Base-by-base conservation (phyloP, 2,888 invertebrate genomes). In the Cheilosia variabilis region DNA sequence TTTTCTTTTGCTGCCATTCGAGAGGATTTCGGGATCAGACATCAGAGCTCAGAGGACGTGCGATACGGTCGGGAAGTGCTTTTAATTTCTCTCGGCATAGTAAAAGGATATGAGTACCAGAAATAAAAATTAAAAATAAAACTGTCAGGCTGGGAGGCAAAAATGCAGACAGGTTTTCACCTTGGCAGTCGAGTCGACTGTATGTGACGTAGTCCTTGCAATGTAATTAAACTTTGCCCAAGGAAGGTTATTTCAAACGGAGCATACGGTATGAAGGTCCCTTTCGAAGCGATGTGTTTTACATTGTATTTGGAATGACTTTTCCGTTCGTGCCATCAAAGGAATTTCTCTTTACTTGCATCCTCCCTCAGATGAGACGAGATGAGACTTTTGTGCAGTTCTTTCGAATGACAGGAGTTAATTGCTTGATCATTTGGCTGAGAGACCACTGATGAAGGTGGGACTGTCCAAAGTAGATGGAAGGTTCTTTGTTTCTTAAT, bases 221-320 rank as follows among this genome's bases (percentile, higher is more conserved):
- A 82, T 82, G 77, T 82, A 82, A 77, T 82, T 82, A 82, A 82
- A 82, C 71, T 77, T 82, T 58, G 66, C 27, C 50, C 43, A 24
- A 52, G 19, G 58, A 58, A 52, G 63, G 43, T 55, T 22, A 55
- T 69, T 76, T 69, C 52, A 52, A 52, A 60, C 66, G 60, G 10
- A 41, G 58, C 53, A 27, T 10, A 47, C 10, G 19, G 22, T 6
- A 47, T 10, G 50, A 53, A 52, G 27, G 53, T 55, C 66, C 66
- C 17, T 66, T 27, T 24, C 27, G 24, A 24, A 43, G 5, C 24
- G 62, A 43, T 77, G 62, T 68, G 76, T 63, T 24, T 24, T 27
- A n/a, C 19, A 52, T 65, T 34, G 17, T 47, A 17, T 62, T 45
- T 52, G 34, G 47, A 34, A 6, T 41, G 34, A 43, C 22, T 34